Evolutionary conservation across 2,888 invertebrate species (phyloP).

Genomic region (Phortica magna): DNA sequence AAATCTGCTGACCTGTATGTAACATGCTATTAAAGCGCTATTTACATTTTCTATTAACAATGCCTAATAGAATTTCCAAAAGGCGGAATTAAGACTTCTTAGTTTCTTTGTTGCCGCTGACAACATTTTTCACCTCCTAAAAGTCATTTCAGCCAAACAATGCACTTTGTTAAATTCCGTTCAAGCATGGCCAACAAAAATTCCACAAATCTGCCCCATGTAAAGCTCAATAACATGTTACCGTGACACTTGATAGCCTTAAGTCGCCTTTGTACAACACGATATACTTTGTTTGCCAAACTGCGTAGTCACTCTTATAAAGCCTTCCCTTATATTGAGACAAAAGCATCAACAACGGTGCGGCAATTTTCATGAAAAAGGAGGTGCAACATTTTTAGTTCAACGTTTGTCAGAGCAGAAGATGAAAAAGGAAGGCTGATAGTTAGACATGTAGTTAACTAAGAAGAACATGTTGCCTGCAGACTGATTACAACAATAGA

Average conservation of each 20-base stretch:
- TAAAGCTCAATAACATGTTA: not conserved
- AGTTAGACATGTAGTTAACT: slow-evolving; percentile 32
- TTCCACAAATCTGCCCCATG: not conserved
- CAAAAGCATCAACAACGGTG: not conserved
- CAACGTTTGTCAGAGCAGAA: slow-evolving; percentile 13
- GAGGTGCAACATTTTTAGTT: not conserved
- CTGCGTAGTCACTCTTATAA: slow-evolving; percentile 39
- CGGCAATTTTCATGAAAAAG: not conserved
- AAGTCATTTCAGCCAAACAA: too few species aligned
- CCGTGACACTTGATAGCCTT: slow-evolving; percentile 11
- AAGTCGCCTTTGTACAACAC: slow-evolving; percentile 15
- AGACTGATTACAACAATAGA: slow-evolving; percentile 55
- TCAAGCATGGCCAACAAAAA: not conserved
- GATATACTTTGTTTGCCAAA: not conserved
- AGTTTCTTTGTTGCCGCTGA: too few species aligned
- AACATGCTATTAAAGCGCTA: too few species aligned
- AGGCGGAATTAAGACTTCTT: too few species aligned
- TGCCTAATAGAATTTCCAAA: too few species aligned
- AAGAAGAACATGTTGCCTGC: slow-evolving; percentile 34
- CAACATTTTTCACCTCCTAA: too few species aligned
- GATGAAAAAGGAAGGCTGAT: slow-evolving; percentile 42
- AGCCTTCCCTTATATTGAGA: slow-evolving; percentile 51
- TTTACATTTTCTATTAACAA: too few species aligned
- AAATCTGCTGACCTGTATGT: too few species aligned
- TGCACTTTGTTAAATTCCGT: not conserved